Evolutionary conservation across 23 tunicate genomes (phyloP), one percentile per base, ranked within the genome.

Genomic region (Styela clava): DNA sequence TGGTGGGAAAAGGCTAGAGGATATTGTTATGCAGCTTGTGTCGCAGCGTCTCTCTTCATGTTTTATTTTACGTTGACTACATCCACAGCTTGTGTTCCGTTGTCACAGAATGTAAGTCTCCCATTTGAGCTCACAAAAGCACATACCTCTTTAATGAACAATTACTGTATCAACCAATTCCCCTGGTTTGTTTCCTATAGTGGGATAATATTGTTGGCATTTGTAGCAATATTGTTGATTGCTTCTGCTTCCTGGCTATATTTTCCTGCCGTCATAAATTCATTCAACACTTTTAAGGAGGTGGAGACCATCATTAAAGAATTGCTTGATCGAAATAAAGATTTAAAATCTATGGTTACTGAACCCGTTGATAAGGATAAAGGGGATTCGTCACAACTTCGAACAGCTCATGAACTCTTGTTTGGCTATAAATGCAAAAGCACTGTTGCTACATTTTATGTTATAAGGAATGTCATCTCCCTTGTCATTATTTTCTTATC

Each of bases 1-100:
- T 68, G 16, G 73, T 68, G 73, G 73, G 73, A 68, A 24, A 68
- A 68, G 28, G n/a, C 27, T 20, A 29, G 73, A 16, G 73, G 73
- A 68, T 68, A 68, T 68, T 12, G 24, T 16, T 21, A 24, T 68
- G 73, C 73, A 12, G 24, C n/a, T 12, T 24, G 73, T 21, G 28
- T 24, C 16, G 73, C 73, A 68, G 24, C 27, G 31, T 29, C 73
- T 68, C n/a, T 68, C 16, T 68, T 31, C 16, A 31, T 31, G 73
- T 24, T 31, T 24, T 68, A 68, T 31, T 12, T 68, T 18, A 68
- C 73, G 73, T 31, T 68, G 16, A 68, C 24, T 24, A 31, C 31
- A 18, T 29, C 27, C 27, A 20, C 73, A 20, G 16, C 27, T 24
- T 16, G 27, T 24, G 24, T 29, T 24, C n/a, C 27, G 27, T 31